phyloP scores from a whole-genome alignment of 2,797 vertebrate genomes.

The Melopsittacus undulatus region DNA sequence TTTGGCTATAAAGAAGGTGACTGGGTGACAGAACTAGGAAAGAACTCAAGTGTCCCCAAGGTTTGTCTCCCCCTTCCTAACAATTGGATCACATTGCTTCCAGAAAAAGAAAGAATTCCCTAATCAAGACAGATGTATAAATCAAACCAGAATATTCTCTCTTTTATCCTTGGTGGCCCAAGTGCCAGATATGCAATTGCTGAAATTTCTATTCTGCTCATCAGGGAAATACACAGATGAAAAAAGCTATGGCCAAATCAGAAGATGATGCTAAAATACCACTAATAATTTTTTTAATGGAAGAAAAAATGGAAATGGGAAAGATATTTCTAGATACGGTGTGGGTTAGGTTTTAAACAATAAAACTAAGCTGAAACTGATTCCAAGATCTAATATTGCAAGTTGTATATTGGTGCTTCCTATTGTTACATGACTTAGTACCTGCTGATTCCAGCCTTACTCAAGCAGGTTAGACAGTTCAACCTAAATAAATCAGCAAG shows the following conservation, averaged over 20 bases:
- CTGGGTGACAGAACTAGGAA: neutral
- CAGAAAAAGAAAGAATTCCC: slow-evolving; percentile 43
- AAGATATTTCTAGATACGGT: neutral
- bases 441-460: slow-evolving; percentile 24
- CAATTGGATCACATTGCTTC: neutral
- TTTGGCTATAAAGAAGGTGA: neutral
- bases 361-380: neutral
- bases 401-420: neutral
- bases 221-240: neutral
- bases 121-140: neutral
- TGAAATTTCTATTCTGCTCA: neutral
- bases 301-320: neutral
- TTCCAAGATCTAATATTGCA: neutral
- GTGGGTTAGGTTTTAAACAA: neutral
- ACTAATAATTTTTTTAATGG: neutral
- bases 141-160: slow-evolving; percentile 15
- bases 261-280: neutral
- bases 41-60: neutral
- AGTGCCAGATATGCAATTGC: neutral
- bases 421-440: neutral
- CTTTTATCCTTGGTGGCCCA: slow-evolving; percentile 3
- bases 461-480: slow-evolving; percentile 9
- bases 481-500: slow-evolving; percentile 47
- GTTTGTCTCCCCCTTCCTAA: slow-evolving; percentile 16
- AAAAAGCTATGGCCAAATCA: neutral